Evolutionary conservation across 1,140 invertebrate species (phyloP).

Genomic region (Pollicipes pollicipes): DNA sequence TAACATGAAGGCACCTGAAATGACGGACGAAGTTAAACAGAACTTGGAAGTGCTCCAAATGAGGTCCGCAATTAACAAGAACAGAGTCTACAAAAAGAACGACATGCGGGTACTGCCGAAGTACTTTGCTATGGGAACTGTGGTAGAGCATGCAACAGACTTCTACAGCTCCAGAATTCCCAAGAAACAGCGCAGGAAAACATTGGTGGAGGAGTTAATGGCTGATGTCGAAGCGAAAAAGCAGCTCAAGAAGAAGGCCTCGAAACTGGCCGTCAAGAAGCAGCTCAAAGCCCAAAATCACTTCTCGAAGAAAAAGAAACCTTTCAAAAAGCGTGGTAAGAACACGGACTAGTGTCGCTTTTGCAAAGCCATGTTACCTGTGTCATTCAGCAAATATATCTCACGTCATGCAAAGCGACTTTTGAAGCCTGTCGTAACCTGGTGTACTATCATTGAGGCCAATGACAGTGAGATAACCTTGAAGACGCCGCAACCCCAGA

Average conservation of each 20-base stretch:
- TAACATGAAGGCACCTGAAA: slow-evolving; percentile 62
- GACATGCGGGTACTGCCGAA: slow-evolving; percentile 69
- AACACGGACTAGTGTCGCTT: too few relatives aligned
- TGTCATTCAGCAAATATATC: too few relatives aligned
- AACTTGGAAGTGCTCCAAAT: slow-evolving; percentile 77
- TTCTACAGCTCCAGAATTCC: slow-evolving; percentile 49
- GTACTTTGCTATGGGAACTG: slow-evolving; percentile 59
- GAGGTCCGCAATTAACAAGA: slow-evolving; percentile 77
- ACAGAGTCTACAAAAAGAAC: slow-evolving; percentile 85
- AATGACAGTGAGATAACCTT: too few relatives aligned
- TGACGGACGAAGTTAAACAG: slow-evolving; percentile 68
- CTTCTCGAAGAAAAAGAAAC: too few relatives aligned
- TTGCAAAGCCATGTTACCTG: too few relatives aligned
- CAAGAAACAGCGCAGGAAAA: slow-evolving; percentile 67
- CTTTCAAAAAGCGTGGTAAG: too few relatives aligned
- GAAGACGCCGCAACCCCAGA: too few relatives aligned
- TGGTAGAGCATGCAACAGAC: slow-evolving; percentile 35
- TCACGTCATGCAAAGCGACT: too few relatives aligned
- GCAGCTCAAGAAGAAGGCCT: slow-evolving; percentile 28
- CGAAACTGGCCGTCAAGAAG: not conserved
- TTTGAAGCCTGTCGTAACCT: too few relatives aligned
- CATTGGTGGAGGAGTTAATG: slow-evolving; percentile 79
- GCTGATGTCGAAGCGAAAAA: slow-evolving; percentile 70
- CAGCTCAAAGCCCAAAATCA: not conserved
- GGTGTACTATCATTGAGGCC: too few relatives aligned